These are phyloP conservation scores for Ardeotis arabs DNA, from an alignment of 2,113 vertebrate genomes.

Conservation along the genomic window DNA sequence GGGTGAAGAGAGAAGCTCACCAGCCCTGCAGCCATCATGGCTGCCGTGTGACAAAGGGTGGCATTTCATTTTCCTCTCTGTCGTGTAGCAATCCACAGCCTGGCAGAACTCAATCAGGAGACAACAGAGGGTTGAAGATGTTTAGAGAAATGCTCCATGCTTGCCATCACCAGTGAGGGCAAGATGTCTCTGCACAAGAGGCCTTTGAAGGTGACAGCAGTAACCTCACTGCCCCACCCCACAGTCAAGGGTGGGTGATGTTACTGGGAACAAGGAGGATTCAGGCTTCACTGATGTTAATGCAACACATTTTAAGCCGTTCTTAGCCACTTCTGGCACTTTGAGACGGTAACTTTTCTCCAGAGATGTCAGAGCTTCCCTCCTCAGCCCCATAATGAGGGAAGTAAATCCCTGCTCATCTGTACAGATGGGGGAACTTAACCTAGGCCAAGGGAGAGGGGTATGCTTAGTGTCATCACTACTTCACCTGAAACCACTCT, in stretches of 20 bases:
- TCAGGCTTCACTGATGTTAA: neutral
- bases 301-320: neutral
- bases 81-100: neutral
- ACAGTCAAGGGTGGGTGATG: fast-evolving
- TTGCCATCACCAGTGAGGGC: neutral
- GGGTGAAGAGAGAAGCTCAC: neutral
- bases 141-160: neutral
- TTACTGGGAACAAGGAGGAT: neutral
- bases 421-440: neutral
- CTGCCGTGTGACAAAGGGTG: neutral
- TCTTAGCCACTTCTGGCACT: neutral
- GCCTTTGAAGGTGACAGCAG: neutral
- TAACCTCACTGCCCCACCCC: neutral
- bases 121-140: neutral
- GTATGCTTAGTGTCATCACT: neutral
- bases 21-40: fast-evolving
- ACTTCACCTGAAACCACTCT: neutral
- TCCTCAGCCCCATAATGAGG: neutral
- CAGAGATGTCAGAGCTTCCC: neutral
- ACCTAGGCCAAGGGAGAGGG: neutral
- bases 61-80: neutral
- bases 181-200: neutral
- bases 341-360: neutral
- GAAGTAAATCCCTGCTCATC: neutral
- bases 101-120: neutral